These are phyloP conservation scores for Drosophila recens DNA, from an alignment of 2,888 invertebrate species.

Conservation along the genomic window DNA sequence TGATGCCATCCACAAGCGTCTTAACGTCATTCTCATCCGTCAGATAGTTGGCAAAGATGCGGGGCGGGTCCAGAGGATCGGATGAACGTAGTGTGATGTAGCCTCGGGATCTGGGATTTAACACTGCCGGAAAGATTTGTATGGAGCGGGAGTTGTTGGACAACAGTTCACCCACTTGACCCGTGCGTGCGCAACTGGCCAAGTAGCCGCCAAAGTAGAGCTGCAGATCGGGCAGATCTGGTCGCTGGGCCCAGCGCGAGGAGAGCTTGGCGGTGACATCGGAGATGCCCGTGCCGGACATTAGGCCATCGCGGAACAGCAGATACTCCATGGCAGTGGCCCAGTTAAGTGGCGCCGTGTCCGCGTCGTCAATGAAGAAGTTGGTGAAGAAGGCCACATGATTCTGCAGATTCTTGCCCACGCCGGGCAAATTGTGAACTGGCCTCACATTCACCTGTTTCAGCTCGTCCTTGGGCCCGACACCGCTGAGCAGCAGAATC, in stretches of 20 bases:
- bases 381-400: conserved; percentile 92
- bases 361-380: conserved; percentile 93
- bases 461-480: conserved; percentile 92
- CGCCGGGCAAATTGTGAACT: conserved; percentile 91
- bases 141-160: conserved; percentile 90
- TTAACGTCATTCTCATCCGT: conserved; percentile 89
- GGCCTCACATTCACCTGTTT: conserved; percentile 88
- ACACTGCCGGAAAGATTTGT: conserved; percentile 91
- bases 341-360: conserved; percentile 95
- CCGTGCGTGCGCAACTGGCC: conserved; percentile 94
- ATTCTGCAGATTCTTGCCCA: conserved; percentile 94
- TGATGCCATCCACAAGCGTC: conserved; percentile 92
- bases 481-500: conserved; percentile 94
- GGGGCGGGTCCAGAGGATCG: conserved; percentile 93
- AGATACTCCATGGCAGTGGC: conserved; percentile 96
- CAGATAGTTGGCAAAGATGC: conserved; percentile 92
- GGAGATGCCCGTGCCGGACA: conserved; percentile 95
- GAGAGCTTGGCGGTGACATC: conserved; percentile 94
- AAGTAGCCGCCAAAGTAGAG: conserved; percentile 94
- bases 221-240: conserved; percentile 93
- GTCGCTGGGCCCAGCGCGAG: conserved; percentile 91
- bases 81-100: conserved; percentile 89
- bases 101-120: conserved; percentile 95
- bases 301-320: conserved; percentile 93
- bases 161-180: conserved; percentile 92